Conservation (phyloP, 2,113 vertebrate species). For the Paratilapia polleni region DNA sequence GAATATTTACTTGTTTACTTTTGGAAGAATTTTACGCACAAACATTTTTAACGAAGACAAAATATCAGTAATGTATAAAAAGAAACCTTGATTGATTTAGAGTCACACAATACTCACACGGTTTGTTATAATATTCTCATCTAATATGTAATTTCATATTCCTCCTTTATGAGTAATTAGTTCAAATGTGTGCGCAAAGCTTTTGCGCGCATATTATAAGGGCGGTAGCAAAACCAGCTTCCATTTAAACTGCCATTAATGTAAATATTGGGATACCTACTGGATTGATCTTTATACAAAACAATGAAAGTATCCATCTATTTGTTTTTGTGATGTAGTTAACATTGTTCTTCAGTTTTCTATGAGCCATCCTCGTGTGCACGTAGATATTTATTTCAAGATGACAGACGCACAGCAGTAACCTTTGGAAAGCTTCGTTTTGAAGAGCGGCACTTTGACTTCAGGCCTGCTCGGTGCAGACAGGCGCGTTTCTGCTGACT, state of each 20-base stretch:
- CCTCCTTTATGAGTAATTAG: not conserved
- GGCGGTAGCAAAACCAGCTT: not conserved
- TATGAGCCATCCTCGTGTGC: not conserved
- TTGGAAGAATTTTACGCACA: slow-evolving; percentile 15
- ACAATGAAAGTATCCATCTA: not conserved
- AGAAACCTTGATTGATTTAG: not conserved
- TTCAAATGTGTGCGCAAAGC: not conserved
- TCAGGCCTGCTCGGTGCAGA: not conserved
- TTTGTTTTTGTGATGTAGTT: not conserved
- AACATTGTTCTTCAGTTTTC: not conserved
- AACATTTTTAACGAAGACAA: not conserved
- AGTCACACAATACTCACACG: not conserved
- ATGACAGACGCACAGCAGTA: not conserved
- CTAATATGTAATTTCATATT: not conserved
- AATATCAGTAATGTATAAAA: not conserved
- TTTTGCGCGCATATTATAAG: not conserved
- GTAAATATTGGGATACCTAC: not conserved
- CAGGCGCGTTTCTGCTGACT: not conserved
- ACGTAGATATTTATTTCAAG: not conserved
- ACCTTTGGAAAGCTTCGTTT: not conserved
- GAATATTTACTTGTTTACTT: slow-evolving; percentile 12
- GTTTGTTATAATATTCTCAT: not conserved
- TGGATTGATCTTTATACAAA: not conserved
- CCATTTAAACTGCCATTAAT: not conserved
- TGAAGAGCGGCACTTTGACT: not conserved